Conservation (phyloP, 2,888 invertebrate species). For the Drosophila conformis region DNA sequence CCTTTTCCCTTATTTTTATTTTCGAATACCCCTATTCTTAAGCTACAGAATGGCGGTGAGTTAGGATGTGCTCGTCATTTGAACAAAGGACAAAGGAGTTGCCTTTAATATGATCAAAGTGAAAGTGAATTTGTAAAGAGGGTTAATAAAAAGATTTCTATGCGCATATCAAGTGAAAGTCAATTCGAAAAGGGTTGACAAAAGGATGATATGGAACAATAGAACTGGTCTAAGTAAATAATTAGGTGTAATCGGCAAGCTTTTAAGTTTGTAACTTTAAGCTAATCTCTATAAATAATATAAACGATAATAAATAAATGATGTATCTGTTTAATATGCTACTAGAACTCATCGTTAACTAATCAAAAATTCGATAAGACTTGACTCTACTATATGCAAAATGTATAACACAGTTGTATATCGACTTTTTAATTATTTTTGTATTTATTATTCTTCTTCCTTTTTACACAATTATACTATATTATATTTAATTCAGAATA, state of each 20-base stretch:
- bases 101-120: conserved; percentile 8
- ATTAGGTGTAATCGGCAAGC: background rate
- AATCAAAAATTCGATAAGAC: background rate
- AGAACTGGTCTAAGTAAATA: background rate
- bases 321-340: background rate
- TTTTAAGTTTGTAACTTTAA: background rate
- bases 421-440: background rate
- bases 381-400: background rate
- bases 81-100: conserved; percentile 12
- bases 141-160: background rate
- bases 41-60: background rate
- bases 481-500: background rate
- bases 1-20: conserved; percentile 1
- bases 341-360: background rate
- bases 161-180: conserved; percentile 1
- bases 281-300: background rate
- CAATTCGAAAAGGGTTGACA: background rate
- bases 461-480: background rate
- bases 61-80: background rate
- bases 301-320: too few relatives aligned
- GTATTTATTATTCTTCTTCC: background rate
- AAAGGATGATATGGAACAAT: background rate
- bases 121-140: conserved; percentile 12
- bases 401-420: background rate
- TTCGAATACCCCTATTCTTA: background rate